phyloP scores from a whole-genome alignment of 2,113 vertebrate species.

The Sinocyclocheilus anophthalmus region DNA sequence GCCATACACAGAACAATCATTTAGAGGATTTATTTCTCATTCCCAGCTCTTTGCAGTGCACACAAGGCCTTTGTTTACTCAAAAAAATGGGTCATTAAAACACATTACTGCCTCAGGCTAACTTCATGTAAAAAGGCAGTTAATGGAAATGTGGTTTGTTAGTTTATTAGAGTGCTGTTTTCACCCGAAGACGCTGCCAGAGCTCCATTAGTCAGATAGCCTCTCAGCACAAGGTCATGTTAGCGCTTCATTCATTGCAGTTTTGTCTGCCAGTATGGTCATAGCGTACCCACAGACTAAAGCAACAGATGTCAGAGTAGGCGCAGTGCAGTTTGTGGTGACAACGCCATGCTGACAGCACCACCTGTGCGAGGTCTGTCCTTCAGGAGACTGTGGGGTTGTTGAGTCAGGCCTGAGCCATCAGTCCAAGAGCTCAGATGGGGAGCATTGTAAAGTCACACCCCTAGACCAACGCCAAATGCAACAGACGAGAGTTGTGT shows the following conservation, averaged over 20 bases:
- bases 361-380: conserved; percentile 50
- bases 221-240: conserved; percentile 37
- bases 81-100: not conserved
- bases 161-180: not conserved
- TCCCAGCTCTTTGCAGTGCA: not conserved
- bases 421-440: conserved; percentile 1
- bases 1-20: not conserved
- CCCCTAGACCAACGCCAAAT: not conserved
- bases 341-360: conserved; percentile 49
- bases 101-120: not conserved
- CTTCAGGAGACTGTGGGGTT: conserved; percentile 33
- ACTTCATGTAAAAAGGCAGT: not conserved
- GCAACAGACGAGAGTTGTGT: conserved; percentile 3
- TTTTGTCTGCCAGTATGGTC: conserved; percentile 38
- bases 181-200: not conserved
- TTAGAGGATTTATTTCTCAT: not conserved
- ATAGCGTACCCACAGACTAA: conserved; percentile 34
- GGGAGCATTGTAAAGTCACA: too few species aligned
- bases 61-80: not conserved
- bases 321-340: conserved; percentile 29
- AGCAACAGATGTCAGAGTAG: conserved; percentile 55
- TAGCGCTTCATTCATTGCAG: conserved; percentile 39
- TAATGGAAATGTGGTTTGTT: conserved; percentile 5
- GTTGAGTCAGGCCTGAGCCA: conserved; percentile 36
- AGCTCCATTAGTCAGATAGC: conserved; percentile 11